Evolutionary conservation across 2,797 vertebrate species (phyloP).

Genomic region (Tokudaia muenninki): DNA sequence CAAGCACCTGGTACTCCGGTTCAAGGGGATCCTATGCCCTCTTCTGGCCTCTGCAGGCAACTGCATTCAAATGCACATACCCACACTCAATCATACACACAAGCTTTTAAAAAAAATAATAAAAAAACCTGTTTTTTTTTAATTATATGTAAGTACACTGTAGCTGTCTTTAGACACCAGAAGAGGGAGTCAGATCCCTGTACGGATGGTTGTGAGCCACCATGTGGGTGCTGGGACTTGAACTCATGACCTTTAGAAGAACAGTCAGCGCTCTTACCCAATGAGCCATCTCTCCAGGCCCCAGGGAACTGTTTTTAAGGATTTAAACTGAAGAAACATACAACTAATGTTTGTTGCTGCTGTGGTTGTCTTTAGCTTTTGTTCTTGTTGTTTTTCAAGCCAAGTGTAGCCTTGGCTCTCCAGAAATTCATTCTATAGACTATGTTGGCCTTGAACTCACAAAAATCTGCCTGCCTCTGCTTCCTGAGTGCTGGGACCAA

Average conservation of each 20-base stretch:
- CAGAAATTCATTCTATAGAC: neutral
- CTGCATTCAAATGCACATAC: neutral
- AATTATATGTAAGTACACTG: too few relatives aligned
- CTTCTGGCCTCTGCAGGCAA: neutral
- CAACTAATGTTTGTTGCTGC: neutral
- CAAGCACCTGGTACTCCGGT: neutral
- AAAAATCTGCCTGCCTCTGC: neutral
- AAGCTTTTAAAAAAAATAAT: neutral
- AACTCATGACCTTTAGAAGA: too few relatives aligned
- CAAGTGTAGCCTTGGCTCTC: neutral
- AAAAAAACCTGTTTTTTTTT: neutral
- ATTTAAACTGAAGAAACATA: neutral
- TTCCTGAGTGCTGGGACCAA: neutral
- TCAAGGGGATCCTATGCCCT: neutral
- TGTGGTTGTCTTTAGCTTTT: neutral
- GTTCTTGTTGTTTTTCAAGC: neutral
- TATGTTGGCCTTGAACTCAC: neutral
- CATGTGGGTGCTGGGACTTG: too few relatives aligned
- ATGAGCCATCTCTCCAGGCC: too few relatives aligned
- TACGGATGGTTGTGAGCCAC: too few relatives aligned
- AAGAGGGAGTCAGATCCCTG: too few relatives aligned
- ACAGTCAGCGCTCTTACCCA: too few relatives aligned
- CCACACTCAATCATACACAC: neutral
- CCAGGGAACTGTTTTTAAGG: neutral
- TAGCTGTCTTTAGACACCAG: too few relatives aligned